Percentiles rank a stretch among this genome's conserved stretches.
These are phyloP conservation scores for Syncerus caffer DNA, from an alignment of 2,797 vertebrate species.

Conservation along the genomic window DNA sequence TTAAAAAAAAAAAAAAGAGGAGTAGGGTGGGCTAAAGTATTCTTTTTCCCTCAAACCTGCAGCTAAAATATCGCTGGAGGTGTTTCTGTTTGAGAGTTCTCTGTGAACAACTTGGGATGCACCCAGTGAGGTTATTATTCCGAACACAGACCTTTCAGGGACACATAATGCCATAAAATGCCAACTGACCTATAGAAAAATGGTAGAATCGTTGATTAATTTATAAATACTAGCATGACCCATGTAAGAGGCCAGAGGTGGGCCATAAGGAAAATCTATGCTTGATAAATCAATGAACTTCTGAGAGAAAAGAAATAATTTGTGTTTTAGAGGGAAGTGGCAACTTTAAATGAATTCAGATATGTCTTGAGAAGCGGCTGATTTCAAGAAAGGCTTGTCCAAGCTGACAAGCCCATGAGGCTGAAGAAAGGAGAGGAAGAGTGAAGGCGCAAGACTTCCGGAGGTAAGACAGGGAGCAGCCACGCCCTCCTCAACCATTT, in stretches of 20 bases:
- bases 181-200: not conserved
- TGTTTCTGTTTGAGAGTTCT: not conserved
- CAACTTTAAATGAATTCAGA: not conserved
- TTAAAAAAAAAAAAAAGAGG: not conserved
- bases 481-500: accelerated
- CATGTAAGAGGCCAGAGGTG: not conserved
- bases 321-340: not conserved
- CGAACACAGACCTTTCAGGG: not conserved
- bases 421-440: not conserved
- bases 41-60: not conserved
- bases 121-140: not conserved
- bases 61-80: not conserved
- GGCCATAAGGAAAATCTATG: not conserved
- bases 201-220: not conserved
- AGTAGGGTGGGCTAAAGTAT: not conserved
- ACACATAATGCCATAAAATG: not conserved
- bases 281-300: not conserved
- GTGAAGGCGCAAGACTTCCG: not conserved
- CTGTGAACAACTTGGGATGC: not conserved
- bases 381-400: not conserved
- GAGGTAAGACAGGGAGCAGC: not conserved
- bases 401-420: not conserved
- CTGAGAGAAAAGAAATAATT: not conserved
- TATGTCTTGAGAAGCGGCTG: not conserved
- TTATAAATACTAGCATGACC: not conserved